Percentiles rank a stretch among this genome's conserved stretches.
phyloP scores from a whole-genome alignment of 1,140 invertebrate genomes.

The Pseudomyrmex pallidus region DNA sequence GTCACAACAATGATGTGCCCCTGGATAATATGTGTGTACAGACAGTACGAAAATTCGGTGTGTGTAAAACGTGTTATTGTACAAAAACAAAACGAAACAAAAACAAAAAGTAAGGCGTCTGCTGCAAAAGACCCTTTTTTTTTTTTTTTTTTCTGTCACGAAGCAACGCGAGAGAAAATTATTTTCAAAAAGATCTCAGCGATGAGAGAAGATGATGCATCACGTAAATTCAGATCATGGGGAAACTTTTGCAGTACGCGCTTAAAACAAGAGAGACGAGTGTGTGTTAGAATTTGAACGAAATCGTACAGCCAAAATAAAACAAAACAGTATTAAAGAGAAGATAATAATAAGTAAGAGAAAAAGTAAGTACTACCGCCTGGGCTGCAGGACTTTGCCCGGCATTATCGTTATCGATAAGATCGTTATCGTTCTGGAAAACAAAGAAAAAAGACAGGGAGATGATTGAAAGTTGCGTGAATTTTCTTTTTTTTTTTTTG shows the following conservation, averaged over 20 bases:
- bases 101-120: conserved; percentile 3
- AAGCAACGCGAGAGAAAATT: not conserved
- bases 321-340: conserved; percentile 61
- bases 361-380: conserved; percentile 85
- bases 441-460: conserved; percentile 84
- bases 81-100: conserved; percentile 19
- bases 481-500: conserved; percentile 50
- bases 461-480: conserved; percentile 81
- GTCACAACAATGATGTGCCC: conserved; percentile 53
- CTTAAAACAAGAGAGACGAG: conserved; percentile 20
- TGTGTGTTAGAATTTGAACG: conserved; percentile 48
- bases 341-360: conserved; percentile 78
- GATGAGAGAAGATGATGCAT: too few relatives aligned
- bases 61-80: conserved; percentile 50
- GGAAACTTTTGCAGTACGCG: conserved; percentile 51
- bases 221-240: not conserved
- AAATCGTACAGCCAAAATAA: conserved; percentile 58
- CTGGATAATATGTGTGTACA: conserved; percentile 28
- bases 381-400: conserved; percentile 86
- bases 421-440: conserved; percentile 86
- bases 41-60: conserved; percentile 5
- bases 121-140: conserved; percentile 34
- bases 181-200: not conserved
- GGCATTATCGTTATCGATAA: conserved; percentile 85
- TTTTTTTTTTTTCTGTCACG: not conserved